Base-by-base conservation (phyloP, 1,140 invertebrate genomes). In the Octopus sinensis region DNA sequence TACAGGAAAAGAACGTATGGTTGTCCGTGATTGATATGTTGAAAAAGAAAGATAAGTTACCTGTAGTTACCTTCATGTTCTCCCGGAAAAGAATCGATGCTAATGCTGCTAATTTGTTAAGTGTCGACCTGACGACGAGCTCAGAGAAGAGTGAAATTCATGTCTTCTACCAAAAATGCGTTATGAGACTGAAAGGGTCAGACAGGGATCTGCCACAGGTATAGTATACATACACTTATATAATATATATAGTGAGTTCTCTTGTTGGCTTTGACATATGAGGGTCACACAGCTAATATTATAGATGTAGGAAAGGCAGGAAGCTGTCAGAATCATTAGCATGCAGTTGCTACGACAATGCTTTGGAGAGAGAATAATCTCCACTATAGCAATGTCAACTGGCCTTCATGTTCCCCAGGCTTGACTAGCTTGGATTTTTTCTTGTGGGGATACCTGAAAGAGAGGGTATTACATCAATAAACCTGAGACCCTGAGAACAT, bases 21-120 rank as follows among this genome's bases (percentile, higher is more conserved):
- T 83, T 91, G 52, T 91, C 90, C 10, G 82, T 91, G 77, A 93
- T 94, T 73, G 95, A 94, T 51, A 93, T 98, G 79, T 93, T 98
- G 76, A 93, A 95, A 85, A 93, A 93, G 84, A 90, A 95, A 80
- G 94, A 97, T 83, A 95, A 97, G 87, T 91, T 99, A 76, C 98
- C 98, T 0, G 95, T 96, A 0, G 96, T 99, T 3, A 94, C 96
- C 4, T 99, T 99, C 87, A 97, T 95, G 9, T 93, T 99, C 82
- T 99, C 97, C 0, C 92, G 97, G 82, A 96, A 96, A 88, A 94
- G 94, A 86, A 96, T 95, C 88, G 96, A 98, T 88, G 92, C 93
- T 80, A 97, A 96, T 88, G 94, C 95, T 0, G 90, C 92, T 76
- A 88, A 91, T 77, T 92, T 94, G 71, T 88, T 96, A 9, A 93